Conservation (phyloP, 1,140 invertebrate species). For the Diorhabda sublineata region DNA sequence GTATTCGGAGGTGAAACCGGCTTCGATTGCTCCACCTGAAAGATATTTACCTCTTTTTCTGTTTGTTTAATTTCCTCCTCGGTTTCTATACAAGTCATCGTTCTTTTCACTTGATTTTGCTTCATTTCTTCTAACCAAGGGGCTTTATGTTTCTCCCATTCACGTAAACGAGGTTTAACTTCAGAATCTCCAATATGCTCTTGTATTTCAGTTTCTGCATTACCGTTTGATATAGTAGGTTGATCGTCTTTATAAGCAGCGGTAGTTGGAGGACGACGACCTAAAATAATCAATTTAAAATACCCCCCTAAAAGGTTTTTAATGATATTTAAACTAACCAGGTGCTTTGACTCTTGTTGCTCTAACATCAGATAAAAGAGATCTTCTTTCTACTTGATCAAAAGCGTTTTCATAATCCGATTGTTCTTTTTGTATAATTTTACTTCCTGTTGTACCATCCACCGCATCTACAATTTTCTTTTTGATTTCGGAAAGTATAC, state of each 20-base stretch:
- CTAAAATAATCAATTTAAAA: conserved; percentile 34
- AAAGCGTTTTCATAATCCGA: conserved; percentile 49
- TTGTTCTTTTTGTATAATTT: conserved; percentile 22
- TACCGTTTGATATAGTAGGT: conserved; percentile 51
- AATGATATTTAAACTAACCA: conserved; percentile 29
- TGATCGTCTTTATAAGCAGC: conserved; percentile 47
- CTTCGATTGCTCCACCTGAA: conserved; percentile 25
- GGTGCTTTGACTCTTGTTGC: conserved; percentile 56
- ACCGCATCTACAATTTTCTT: conserved; percentile 53
- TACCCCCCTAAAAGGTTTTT: not conserved
- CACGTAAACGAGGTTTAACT: conserved; percentile 50
- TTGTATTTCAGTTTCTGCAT: conserved; percentile 36
- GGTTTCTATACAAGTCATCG: conserved; percentile 34
- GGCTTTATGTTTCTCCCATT: conserved; percentile 60
- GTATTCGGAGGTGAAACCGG: conserved; percentile 10
- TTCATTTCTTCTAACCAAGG: conserved; percentile 68
- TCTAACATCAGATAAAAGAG: conserved; percentile 59
- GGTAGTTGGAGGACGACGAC: conserved; percentile 57
- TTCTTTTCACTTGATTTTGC: conserved; percentile 60
- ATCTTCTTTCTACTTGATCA: conserved; percentile 58
- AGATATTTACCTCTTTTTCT: conserved; percentile 24
- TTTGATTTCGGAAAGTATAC: conserved; percentile 56
- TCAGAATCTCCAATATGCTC: conserved; percentile 47
- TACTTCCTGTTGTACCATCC: conserved; percentile 40
- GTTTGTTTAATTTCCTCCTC: conserved; percentile 12